These are phyloP conservation scores for Tineola bisselliella DNA, from an alignment of 2,888 invertebrate genomes.

Conservation along the genomic window DNA sequence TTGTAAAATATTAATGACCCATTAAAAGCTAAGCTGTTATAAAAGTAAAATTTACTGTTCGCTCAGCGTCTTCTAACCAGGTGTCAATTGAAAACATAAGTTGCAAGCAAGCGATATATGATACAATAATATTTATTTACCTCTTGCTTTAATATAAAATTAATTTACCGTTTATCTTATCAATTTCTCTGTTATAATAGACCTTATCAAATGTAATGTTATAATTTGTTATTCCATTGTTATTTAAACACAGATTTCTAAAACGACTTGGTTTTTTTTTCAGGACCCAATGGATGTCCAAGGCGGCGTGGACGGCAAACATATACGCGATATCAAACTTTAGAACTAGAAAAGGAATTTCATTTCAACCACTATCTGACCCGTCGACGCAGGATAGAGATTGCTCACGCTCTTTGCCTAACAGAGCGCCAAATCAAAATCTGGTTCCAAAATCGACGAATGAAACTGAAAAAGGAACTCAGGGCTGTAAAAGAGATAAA, in stretches of 20 bases:
- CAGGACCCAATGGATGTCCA: conserved; percentile 96
- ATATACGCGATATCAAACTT: conserved; percentile 97
- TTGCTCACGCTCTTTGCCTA: conserved; percentile 94
- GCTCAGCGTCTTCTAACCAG: conserved; percentile 39
- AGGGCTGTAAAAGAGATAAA: conserved; percentile 95
- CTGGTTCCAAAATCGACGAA: conserved; percentile 96
- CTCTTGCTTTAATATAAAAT: conserved; percentile 14
- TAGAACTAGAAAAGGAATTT: conserved; percentile 98
- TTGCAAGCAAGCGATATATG: conserved; percentile 44
- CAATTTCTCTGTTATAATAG: not conserved
- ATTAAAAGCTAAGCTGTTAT: conserved; percentile 64
- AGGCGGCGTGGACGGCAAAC: conserved; percentile 95
- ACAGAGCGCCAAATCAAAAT: conserved; percentile 97
- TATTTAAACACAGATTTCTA: not conserved
- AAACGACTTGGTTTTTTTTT: conserved; percentile 39
- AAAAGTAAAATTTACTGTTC: conserved; percentile 63
- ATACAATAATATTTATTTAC: conserved; percentile 46
- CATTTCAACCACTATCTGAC: conserved; percentile 98
- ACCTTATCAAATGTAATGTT: not conserved
- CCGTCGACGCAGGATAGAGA: conserved; percentile 94
- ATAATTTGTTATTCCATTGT: not conserved
- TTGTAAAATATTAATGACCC: conserved; percentile 63
- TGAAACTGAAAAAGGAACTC: conserved; percentile 96
- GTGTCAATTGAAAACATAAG: conserved; percentile 38
- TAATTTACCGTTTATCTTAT: not conserved